Conservation (phyloP, 2,113 vertebrate genomes). For the Sturnus vulgaris region DNA sequence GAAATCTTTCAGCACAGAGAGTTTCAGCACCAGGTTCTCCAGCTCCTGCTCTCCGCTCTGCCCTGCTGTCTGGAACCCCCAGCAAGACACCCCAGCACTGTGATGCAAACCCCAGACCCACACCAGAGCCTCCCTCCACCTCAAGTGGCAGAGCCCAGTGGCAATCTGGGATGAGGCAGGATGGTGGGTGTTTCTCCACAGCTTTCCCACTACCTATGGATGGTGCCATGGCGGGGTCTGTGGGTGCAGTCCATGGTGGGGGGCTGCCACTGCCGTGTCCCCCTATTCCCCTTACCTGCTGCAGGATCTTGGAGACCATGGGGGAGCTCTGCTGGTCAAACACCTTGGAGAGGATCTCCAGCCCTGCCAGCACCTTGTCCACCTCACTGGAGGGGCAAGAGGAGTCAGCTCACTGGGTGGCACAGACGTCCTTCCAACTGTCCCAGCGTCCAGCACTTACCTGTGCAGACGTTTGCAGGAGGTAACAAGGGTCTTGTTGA, state of each 20-base stretch:
- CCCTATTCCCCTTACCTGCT: constrained; percentile 77
- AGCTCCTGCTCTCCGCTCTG: constrained; percentile 91
- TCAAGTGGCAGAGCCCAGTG: not conserved
- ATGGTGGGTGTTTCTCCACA: not conserved
- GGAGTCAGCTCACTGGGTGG: not conserved
- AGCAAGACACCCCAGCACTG: not conserved
- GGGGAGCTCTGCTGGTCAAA: constrained; percentile 95
- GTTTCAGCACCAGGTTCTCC: constrained; percentile 89
- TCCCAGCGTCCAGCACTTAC: not conserved
- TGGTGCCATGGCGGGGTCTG: not conserved
- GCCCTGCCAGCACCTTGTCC: constrained; percentile 90
- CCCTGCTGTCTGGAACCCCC: constrained; percentile 71
- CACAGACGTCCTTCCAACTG: not conserved
- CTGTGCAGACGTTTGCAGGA: constrained; percentile 92
- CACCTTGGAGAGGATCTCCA: constrained; percentile 94
- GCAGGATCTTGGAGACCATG: constrained; percentile 89
- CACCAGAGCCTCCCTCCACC: not conserved
- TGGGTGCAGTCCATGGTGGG: not conserved
- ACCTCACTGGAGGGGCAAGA: constrained; percentile 79
- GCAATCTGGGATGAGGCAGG: not conserved
- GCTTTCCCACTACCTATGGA: not conserved
- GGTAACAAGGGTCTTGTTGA: constrained; percentile 87
- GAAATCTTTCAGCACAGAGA: constrained; percentile 93
- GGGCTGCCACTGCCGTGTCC: not conserved
- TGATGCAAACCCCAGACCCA: not conserved